Percentiles rank a stretch among this genome's conserved stretches.
phyloP scores from a whole-genome alignment of 2,888 invertebrate species.

The Drosophila trichaetosa region DNA sequence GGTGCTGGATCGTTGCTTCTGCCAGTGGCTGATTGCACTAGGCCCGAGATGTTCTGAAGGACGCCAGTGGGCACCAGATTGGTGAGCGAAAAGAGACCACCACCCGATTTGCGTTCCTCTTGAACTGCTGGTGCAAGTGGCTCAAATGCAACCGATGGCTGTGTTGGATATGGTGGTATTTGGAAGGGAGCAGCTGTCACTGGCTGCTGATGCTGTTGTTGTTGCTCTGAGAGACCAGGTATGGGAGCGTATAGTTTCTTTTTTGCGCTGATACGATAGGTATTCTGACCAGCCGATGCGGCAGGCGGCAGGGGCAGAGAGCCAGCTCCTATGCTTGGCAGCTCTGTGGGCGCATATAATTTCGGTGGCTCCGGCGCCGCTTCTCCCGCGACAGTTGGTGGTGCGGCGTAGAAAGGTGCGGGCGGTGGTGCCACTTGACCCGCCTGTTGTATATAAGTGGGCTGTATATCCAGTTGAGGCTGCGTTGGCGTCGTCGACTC shows the following conservation, averaged over 20 bases:
- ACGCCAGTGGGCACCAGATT: slow-evolving; percentile 82
- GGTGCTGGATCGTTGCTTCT: slow-evolving; percentile 40
- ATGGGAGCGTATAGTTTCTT: slow-evolving; percentile 92
- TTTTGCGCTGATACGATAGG: slow-evolving; percentile 89
- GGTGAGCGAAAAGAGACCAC: slow-evolving; percentile 82
- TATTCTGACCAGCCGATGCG: slow-evolving; percentile 81
- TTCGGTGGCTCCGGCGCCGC: slow-evolving; percentile 78
- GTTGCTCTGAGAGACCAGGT: slow-evolving; percentile 87
- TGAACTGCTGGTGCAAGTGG: slow-evolving; percentile 23
- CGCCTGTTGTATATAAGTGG: slow-evolving; percentile 73
- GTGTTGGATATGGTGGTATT: slow-evolving; percentile 65
- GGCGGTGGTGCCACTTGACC: slow-evolving; percentile 27
- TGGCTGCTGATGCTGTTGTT: slow-evolving; percentile 20
- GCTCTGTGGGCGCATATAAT: slow-evolving; percentile 82
- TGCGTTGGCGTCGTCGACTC: slow-evolving; percentile 22
- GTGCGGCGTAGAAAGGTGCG: slow-evolving; percentile 69
- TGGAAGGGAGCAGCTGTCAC: slow-evolving; percentile 37
- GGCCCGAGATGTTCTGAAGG: slow-evolving; percentile 82
- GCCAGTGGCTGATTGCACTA: slow-evolving; percentile 82
- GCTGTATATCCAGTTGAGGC: slow-evolving; percentile 81
- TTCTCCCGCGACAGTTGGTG: slow-evolving; percentile 42
- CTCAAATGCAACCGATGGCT: slow-evolving; percentile 21
- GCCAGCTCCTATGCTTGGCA: slow-evolving; percentile 53
- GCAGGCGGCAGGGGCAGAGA: slow-evolving; percentile 32
- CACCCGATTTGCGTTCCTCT: slow-evolving; percentile 69